Percentiles rank a stretch among this genome's conserved stretches.
Conservation (phyloP, 2,888 invertebrate species). For the Taenaris catops region DNA sequence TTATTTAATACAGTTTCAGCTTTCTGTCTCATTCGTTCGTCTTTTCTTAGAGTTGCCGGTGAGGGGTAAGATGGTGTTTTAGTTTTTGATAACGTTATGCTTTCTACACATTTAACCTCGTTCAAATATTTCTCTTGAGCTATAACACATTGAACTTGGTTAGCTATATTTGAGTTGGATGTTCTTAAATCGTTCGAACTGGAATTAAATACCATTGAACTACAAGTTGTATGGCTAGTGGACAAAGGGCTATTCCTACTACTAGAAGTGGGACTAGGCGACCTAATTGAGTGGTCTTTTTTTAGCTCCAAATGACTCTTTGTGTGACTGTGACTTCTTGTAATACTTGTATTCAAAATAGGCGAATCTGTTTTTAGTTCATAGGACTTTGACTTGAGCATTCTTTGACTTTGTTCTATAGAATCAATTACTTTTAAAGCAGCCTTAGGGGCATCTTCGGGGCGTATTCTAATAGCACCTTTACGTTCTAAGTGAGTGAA, state of each 20-base stretch:
- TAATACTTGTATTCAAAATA: constrained; percentile 51
- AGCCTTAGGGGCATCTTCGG: constrained; percentile 67
- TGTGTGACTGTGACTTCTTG: constrained; percentile 49
- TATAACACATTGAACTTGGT: constrained; percentile 74
- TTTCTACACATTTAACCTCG: constrained; percentile 73
- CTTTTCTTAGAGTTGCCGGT: constrained; percentile 57
- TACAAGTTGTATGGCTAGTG: constrained; percentile 74
- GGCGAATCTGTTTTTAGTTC: constrained; percentile 69
- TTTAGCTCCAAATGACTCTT: constrained; percentile 66
- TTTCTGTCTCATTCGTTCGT: constrained; percentile 67
- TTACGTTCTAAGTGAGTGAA: constrained; percentile 67
- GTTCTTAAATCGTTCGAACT: constrained; percentile 72
- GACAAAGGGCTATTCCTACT: constrained; percentile 74
- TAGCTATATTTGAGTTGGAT: constrained; percentile 69
- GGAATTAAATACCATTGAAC: constrained; percentile 76
- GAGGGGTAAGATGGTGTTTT: constrained; percentile 54
- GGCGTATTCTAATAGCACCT: constrained; percentile 70
- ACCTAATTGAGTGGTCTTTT: constrained; percentile 60
- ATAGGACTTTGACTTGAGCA: constrained; percentile 71
- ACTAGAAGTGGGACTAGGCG: constrained; percentile 69
- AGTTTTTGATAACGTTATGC: constrained; percentile 61
- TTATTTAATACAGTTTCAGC: constrained; percentile 71
- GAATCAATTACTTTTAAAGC: constrained; percentile 71
- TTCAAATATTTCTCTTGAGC: constrained; percentile 75
- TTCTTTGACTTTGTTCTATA: constrained; percentile 70